phyloP scores from a whole-genome alignment of 1,140 invertebrate genomes.

The Popillia japonica region DNA sequence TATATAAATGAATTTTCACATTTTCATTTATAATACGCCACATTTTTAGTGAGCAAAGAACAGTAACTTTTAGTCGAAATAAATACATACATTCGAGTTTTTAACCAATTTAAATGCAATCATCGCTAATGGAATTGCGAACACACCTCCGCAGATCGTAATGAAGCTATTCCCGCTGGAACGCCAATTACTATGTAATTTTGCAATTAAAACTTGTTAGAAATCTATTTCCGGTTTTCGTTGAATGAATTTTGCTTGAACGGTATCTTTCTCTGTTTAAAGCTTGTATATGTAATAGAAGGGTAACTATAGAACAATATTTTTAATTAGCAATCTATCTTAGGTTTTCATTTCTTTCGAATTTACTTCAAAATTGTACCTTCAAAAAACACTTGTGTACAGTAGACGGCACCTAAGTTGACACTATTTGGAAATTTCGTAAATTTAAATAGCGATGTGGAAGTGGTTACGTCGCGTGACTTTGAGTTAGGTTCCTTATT shows the following conservation, averaged over 20 bases:
- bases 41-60: not conserved
- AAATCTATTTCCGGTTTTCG: slow-evolving; percentile 20
- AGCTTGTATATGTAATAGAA: too few species aligned
- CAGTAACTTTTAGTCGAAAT: not conserved
- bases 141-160: not conserved
- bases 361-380: too few species aligned
- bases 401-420: too few species aligned
- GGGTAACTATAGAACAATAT: too few species aligned
- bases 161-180: not conserved
- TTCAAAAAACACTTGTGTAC: too few species aligned
- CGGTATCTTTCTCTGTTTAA: not conserved
- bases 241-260: not conserved
- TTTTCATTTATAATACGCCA: not conserved
- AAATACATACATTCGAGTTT: not conserved
- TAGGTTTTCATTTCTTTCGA: too few species aligned
- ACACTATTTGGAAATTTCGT: too few species aligned
- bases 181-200: not conserved
- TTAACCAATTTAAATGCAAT: not conserved
- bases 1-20: not conserved
- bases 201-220: not conserved
- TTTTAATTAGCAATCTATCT: too few species aligned
- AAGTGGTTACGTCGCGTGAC: too few species aligned
- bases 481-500: too few species aligned
- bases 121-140: slow-evolving; percentile 19
- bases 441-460: too few species aligned